A percentile compares a stretch with the other conserved stretches of the same genome.
phyloP scores from a whole-genome alignment of 2,797 vertebrate genomes.

The Xerus rutilus region DNA sequence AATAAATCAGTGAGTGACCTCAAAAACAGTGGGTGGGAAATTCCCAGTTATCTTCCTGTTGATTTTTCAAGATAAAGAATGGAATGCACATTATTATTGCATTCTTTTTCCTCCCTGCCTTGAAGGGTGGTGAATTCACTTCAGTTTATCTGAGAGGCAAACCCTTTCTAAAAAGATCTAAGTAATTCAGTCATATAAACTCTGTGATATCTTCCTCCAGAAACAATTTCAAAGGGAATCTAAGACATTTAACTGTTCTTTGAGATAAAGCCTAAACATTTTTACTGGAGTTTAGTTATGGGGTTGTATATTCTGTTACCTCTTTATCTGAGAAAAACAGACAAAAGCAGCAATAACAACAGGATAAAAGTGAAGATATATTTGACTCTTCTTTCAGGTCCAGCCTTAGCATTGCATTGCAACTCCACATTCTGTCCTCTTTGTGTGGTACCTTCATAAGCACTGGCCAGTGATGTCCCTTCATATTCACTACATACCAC shows the following conservation, averaged over 20 bases:
- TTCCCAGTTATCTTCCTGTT: not conserved
- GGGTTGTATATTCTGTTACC: not conserved
- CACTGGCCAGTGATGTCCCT: not conserved
- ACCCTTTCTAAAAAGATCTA: not conserved
- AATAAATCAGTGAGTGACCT: not conserved
- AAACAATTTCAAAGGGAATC: not conserved
- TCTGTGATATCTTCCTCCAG: not conserved
- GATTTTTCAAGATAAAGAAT: conserved; percentile 31
- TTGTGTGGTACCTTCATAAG: not conserved
- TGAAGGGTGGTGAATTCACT: not conserved
- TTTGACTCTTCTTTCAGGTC: not conserved
- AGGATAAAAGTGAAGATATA: not conserved
- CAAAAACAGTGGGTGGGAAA: conserved; percentile 8
- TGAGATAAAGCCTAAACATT: not conserved
- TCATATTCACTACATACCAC: not conserved
- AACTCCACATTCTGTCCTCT: not conserved
- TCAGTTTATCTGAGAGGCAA: not conserved
- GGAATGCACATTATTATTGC: not conserved
- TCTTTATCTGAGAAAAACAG: conserved; percentile 8
- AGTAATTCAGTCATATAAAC: not conserved
- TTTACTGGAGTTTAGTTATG: not conserved
- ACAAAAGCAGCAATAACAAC: not conserved
- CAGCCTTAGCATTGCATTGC: not conserved
- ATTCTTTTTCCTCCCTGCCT: not conserved
- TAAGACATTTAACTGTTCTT: not conserved